phyloP scores from a whole-genome alignment of 30 jellyfish, hydroid and myxozoan genomes.

The Sanderia malayensis region DNA sequence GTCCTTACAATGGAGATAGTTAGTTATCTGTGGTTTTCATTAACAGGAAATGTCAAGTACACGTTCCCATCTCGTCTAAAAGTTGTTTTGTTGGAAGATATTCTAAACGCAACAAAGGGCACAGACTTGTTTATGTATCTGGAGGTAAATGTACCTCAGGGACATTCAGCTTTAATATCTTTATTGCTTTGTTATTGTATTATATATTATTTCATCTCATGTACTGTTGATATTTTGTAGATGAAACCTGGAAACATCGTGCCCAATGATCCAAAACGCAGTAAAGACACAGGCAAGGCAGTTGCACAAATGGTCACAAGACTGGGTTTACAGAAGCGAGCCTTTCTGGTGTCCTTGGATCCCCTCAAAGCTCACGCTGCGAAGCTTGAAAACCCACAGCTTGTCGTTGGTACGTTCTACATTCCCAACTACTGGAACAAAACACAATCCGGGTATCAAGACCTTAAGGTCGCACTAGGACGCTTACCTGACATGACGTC shows the following conservation, averaged over 20 bases:
- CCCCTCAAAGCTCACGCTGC: slow-evolving; percentile 63
- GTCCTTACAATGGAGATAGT: too few relatives aligned
- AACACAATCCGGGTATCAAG: slow-evolving; percentile 6
- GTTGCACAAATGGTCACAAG: slow-evolving; percentile 74
- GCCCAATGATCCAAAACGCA: slow-evolving; percentile 5
- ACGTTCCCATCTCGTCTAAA: slow-evolving; percentile 43
- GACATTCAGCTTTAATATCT: too few relatives aligned
- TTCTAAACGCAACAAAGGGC: slow-evolving; percentile 47
- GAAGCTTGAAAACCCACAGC: slow-evolving; percentile 64
- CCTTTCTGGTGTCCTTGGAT: slow-evolving; percentile 73
- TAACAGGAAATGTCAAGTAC: slow-evolving; percentile 61
- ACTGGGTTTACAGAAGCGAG: slow-evolving; percentile 42
- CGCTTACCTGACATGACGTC: slow-evolving; percentile 51
- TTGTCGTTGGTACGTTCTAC: slow-evolving; percentile 72
- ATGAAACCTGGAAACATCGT: slow-evolving; percentile 68
- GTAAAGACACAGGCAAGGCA: slow-evolving; percentile 55
- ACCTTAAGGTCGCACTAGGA: slow-evolving; percentile 2
- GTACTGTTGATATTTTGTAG: too few relatives aligned
- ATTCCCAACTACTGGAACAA: slow-evolving; percentile 30
- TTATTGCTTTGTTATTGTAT: too few relatives aligned
- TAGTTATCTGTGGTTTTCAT: too few relatives aligned
- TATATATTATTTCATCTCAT: too few relatives aligned
- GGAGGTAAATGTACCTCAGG: too few relatives aligned
- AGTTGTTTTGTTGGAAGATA: slow-evolving; percentile 72
- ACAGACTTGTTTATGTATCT: slow-evolving; percentile 58